phyloP scores from a whole-genome alignment of 2,113 vertebrate genomes.

The Manacus vitellinus region DNA sequence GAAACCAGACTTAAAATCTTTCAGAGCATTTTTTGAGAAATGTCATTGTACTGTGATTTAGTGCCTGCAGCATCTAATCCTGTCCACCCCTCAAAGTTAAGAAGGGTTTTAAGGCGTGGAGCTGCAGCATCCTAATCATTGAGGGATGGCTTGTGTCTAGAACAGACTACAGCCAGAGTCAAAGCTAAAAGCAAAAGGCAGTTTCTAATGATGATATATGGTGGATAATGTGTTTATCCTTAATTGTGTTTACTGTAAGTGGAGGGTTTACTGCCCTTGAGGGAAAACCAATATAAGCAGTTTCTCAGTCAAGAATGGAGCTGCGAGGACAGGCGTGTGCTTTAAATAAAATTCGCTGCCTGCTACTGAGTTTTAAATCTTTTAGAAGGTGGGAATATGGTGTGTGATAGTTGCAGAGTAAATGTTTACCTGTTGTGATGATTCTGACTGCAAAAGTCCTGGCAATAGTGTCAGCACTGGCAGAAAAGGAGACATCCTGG shows the following conservation, averaged over 20 bases:
- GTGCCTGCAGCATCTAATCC: background rate
- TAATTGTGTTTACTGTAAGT: slow-evolving; percentile 51
- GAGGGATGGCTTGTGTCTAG: background rate
- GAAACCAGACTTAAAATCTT: background rate
- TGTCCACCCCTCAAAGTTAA: background rate
- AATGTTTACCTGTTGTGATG: background rate
- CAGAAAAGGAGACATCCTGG: background rate
- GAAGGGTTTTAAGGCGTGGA: background rate
- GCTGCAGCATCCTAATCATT: background rate
- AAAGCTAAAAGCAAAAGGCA: slow-evolving; percentile 23
- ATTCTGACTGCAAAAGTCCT: background rate
- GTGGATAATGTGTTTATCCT: slow-evolving; percentile 24
- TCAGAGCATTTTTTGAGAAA: background rate
- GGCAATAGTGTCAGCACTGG: background rate
- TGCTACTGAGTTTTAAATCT: background rate
- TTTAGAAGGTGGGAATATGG: background rate
- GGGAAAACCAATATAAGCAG: slow-evolving; percentile 13
- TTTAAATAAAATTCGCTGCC: background rate
- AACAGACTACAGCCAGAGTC: background rate
- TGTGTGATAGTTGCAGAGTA: background rate
- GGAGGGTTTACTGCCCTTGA: background rate
- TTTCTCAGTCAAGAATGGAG: background rate
- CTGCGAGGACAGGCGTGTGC: background rate
- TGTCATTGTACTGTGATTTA: background rate
- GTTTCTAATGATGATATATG: background rate